Percentiles rank a stretch among this genome's conserved stretches.
These are phyloP conservation scores for Kryphioiulus occultus DNA, from an alignment of 2,888 invertebrate species.

Conservation along the genomic window DNA sequence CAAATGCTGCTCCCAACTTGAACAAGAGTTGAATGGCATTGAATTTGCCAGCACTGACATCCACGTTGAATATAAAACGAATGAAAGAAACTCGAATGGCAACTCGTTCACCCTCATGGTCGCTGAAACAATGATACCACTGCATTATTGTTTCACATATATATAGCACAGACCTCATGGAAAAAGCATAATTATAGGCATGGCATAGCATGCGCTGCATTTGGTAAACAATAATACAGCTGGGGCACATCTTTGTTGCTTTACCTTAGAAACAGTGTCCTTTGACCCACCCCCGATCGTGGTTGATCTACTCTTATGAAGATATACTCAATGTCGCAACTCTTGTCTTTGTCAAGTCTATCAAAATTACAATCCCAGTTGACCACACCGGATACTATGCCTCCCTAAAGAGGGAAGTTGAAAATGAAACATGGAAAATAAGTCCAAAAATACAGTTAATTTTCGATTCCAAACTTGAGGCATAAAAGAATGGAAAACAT, in stretches of 20 bases:
- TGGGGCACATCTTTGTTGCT: no score
- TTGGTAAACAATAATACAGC: no score
- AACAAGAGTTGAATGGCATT: background rate
- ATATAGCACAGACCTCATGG: no score
- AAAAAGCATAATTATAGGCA: no score
- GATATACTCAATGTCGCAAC: background rate
- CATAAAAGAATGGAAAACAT: no score
- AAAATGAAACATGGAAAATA: no score
- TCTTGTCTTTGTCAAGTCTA: background rate
- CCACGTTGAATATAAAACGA: background rate
- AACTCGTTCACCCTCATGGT: background rate
- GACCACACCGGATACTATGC: background rate
- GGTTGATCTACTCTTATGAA: constrained; percentile 6
- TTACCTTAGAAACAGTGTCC: background rate
- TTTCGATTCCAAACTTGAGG: no score
- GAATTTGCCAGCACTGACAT: background rate
- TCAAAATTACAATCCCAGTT: background rate
- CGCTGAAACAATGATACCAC: no score
- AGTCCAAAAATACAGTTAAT: no score
- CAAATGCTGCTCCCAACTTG: background rate
- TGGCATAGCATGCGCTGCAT: no score
- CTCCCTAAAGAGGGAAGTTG: background rate
- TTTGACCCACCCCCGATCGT: background rate
- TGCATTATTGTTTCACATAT: no score
- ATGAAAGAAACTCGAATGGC: background rate